Conservation (phyloP, 2,113 vertebrate genomes). For the Ivindomyrus marchei region DNA sequence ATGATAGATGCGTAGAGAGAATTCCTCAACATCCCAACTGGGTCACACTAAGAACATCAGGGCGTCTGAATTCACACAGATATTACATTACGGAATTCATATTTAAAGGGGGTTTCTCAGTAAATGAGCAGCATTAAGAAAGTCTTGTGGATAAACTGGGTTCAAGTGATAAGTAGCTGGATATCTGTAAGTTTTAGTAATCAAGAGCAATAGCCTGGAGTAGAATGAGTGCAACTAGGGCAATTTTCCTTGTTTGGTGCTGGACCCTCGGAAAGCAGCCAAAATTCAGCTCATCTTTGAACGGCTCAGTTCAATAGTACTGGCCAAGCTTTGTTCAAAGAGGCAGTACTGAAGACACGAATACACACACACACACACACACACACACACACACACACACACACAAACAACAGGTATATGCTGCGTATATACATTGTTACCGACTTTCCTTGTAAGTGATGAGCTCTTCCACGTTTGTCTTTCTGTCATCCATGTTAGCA, state of each 20-base stretch:
- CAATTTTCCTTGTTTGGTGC: slow-evolving; percentile 36
- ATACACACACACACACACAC: neutral
- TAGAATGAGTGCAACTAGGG: neutral
- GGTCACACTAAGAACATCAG: neutral
- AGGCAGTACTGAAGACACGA: neutral
- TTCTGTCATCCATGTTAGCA: neutral
- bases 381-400: too few species aligned
- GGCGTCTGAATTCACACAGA: neutral
- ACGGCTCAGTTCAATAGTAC: neutral
- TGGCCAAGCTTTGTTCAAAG: neutral
- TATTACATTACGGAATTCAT: neutral
- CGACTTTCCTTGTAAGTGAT: neutral
- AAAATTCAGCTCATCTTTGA: neutral
- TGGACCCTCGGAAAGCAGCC: neutral
- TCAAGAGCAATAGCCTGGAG: neutral
- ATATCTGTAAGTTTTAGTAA: neutral
- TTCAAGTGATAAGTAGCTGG: neutral
- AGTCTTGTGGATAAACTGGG: neutral
- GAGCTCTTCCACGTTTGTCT: neutral
- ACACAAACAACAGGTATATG: too few species aligned
- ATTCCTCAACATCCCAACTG: neutral
- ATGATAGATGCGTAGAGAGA: neutral
- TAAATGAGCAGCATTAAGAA: neutral
- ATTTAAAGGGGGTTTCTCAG: neutral
- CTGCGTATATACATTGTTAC: neutral